These are phyloP conservation scores for Leptatherina wallacei DNA, from an alignment of 2,797 vertebrate species.

Conservation along the genomic window DNA sequence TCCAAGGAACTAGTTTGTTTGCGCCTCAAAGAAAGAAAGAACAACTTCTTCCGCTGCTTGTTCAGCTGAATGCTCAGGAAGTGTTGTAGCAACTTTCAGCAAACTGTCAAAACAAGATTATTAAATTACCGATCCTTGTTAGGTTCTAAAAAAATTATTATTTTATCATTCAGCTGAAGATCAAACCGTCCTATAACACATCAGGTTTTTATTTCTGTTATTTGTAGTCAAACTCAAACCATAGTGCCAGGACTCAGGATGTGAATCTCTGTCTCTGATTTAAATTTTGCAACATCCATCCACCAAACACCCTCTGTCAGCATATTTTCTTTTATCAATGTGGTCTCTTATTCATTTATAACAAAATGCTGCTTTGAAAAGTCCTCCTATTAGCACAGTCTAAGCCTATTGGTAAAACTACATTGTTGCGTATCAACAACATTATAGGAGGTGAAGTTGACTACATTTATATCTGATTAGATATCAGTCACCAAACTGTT, in stretches of 20 bases:
- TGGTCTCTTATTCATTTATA: background rate
- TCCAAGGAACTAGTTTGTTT: no score
- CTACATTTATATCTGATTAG: background rate
- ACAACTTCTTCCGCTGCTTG: no score
- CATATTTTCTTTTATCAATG: background rate
- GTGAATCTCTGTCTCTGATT: no score
- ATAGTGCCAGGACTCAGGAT: no score
- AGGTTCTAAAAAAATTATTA: background rate
- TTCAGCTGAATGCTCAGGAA: no score
- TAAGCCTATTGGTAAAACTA: background rate
- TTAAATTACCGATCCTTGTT: background rate
- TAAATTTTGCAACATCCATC: no score
- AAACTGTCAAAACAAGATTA: background rate
- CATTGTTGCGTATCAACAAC: background rate
- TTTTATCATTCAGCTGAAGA: background rate
- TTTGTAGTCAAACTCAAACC: background rate
- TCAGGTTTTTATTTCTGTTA: background rate
- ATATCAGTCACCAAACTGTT: conserved; percentile 1
- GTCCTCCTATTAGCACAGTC: background rate
- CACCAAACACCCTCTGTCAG: no score
- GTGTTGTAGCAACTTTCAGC: no score
- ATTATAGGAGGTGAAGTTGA: background rate
- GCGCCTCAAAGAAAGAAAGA: no score
- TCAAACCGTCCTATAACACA: background rate
- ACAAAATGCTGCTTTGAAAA: background rate